These are phyloP conservation scores for Drosophila gaucha DNA, from an alignment of 2,888 invertebrate genomes.

Conservation along the genomic window DNA sequence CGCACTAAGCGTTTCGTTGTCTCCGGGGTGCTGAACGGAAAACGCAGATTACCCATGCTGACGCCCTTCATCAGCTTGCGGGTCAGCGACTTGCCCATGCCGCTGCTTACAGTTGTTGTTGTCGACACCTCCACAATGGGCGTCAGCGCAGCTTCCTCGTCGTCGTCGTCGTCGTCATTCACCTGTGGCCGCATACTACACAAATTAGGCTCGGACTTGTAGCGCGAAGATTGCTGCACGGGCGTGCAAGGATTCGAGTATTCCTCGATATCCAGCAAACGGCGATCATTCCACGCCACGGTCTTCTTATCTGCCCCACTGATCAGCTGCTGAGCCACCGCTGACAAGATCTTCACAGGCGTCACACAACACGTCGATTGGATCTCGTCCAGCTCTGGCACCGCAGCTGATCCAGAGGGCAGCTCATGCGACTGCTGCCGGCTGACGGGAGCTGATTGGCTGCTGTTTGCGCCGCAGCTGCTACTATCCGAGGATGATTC, in stretches of 20 bases:
- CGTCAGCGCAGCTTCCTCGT: constrained; percentile 28
- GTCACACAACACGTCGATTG: constrained; percentile 64
- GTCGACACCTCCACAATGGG: constrained; percentile 54
- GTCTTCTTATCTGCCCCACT: constrained; percentile 68
- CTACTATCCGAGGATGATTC: constrained; percentile 60
- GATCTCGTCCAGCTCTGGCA: constrained; percentile 59
- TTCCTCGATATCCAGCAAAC: constrained; percentile 66
- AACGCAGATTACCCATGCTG: constrained; percentile 83
- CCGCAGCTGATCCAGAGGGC: constrained; percentile 22
- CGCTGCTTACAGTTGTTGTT: constrained; percentile 28
- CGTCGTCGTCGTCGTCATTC: constrained; percentile 36
- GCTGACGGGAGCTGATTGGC: constrained; percentile 81
- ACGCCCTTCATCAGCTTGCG: constrained; percentile 83
- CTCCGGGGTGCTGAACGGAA: constrained; percentile 81
- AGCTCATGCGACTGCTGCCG: constrained; percentile 79
- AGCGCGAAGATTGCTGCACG: constrained; percentile 74
- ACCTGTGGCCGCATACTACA: constrained; percentile 66
- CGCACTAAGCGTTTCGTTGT: constrained; percentile 76
- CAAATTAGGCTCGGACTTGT: constrained; percentile 84
- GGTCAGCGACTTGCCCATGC: constrained; percentile 69
- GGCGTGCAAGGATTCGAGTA: constrained; percentile 74
- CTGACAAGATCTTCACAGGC: constrained; percentile 72
- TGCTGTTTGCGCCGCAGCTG: constrained; percentile 54
- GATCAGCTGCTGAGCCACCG: constrained; percentile 66
- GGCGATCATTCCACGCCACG: constrained; percentile 76